Evolutionary conservation across 1,140 invertebrate species (phyloP), one percentile per base, ranked within the genome.

Genomic region (Cotesia chilonis): DNA sequence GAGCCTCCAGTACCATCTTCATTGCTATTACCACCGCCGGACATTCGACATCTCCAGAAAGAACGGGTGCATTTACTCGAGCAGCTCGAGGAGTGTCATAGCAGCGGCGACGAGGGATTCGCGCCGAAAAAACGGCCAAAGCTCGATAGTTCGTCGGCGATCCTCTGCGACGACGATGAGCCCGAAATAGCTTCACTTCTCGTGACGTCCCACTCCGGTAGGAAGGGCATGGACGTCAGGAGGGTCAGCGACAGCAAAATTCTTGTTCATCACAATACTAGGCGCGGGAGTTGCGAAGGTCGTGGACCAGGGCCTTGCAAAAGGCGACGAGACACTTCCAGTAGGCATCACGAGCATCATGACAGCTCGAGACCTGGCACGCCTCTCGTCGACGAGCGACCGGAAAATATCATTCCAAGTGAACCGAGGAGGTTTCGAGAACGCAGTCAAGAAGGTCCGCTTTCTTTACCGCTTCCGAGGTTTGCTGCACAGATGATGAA

Each of bases 381-480:
- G 4, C 94, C 94, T 7, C 85, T 95, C 17, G 93, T 93, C 75
- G 94, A 95, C 83, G 94, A 96, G 79, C 86, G 92, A 51, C 94
- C 93, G 1, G 94, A 95, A 78, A 92, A 92, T 76, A 84, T 92
- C 59, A 84, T 89, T 70, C 93, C 93, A 3, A 89, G 89, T 54
- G 93, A 94, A 77, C 92, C 92, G 6, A 88, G 93, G 37, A 90
- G 91, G 14, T 90, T 91, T 79, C 85, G 90, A 14, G 89, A 91
- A 61, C 88, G 91, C 10, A 90, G 88, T 71, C 87, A 89, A 68
- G 90, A 91, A 54, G 88, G 89, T 36, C 92, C 94, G 4, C 88
- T 96, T 76, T 93, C 92, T 72, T 82, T 96, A 70, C 94, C 94
- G 3, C 84, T 96, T 73, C 95, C 95, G 2, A 92, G 93, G 82